phyloP scores from a whole-genome alignment of 2,113 vertebrate species.

The Plectropomus leopardus region DNA sequence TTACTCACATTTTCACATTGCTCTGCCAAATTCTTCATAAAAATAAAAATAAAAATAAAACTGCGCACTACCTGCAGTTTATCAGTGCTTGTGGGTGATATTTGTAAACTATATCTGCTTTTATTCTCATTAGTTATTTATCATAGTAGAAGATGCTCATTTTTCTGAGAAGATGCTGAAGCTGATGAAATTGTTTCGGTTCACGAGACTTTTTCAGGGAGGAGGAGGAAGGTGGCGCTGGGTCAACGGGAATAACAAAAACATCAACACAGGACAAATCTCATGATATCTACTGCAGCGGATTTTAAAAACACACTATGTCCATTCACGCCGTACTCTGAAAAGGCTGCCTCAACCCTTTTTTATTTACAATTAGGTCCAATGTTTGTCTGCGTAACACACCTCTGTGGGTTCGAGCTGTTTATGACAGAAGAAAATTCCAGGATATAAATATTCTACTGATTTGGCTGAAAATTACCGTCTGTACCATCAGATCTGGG shows the following conservation, averaged over 20 bases:
- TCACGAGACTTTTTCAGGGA: not conserved
- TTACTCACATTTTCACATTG: constrained; percentile 38
- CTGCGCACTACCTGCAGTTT: not conserved
- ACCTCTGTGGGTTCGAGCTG: not conserved
- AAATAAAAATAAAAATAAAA: constrained; percentile 18
- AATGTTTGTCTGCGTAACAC: constrained; percentile 39
- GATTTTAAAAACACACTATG: constrained; percentile 48
- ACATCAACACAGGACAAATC: constrained; percentile 5
- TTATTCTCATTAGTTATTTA: not conserved
- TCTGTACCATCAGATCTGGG: constrained; percentile 8
- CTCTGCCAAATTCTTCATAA: constrained; percentile 27
- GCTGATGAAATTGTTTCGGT: constrained; percentile 23
- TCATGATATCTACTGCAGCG: constrained; percentile 38
- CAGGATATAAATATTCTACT: not conserved
- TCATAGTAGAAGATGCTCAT: not conserved
- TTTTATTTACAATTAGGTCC: constrained; percentile 78
- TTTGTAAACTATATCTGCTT: constrained; percentile 14
- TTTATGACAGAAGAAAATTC: not conserved
- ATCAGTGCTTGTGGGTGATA: constrained; percentile 34
- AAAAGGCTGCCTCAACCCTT: constrained; percentile 22
- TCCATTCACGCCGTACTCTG: constrained; percentile 25
- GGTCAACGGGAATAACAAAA: constrained; percentile 25
- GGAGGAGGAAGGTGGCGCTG: not conserved
- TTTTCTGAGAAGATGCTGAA: constrained; percentile 9
- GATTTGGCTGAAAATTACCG: not conserved